Percentiles rank a stretch among this genome's conserved stretches.
Evolutionary conservation across 2,888 invertebrate species (phyloP).

Genomic region (Drosophila limbata): DNA sequence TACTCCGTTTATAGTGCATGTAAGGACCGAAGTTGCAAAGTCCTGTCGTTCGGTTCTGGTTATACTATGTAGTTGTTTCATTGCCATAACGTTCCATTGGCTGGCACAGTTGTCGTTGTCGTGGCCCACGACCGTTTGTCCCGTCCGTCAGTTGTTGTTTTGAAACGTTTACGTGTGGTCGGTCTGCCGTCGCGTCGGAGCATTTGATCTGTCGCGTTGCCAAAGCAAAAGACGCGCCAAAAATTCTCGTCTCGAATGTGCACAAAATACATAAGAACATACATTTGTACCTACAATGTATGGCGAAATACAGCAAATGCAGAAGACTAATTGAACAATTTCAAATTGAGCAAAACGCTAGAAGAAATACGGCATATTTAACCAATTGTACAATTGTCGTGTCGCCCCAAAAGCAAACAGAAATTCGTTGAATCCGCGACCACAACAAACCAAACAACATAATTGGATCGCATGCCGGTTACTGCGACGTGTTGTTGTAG

Average conservation of each 20-base stretch:
- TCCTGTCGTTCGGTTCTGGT: constrained; percentile 32
- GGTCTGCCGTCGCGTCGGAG: constrained; percentile 20
- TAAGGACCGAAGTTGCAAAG: constrained; percentile 18
- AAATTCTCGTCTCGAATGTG: constrained; percentile 38
- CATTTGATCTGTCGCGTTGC: constrained; percentile 20
- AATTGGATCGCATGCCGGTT: constrained; percentile 53
- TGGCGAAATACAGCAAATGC: constrained; percentile 21
- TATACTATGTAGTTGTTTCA: constrained; percentile 26
- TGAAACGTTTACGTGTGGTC: constrained; percentile 50
- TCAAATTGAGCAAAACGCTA: constrained; percentile 15
- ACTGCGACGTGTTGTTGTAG: constrained; percentile 19
- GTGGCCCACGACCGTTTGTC: constrained; percentile 24
- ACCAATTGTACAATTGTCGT: neutral
- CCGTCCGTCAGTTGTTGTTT: constrained; percentile 57
- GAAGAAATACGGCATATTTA: neutral
- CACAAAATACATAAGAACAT: neutral
- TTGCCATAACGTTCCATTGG: constrained; percentile 40
- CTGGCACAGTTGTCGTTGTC: constrained; percentile 21
- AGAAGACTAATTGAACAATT: constrained; percentile 22
- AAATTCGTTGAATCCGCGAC: constrained; percentile 32
- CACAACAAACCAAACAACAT: constrained; percentile 45
- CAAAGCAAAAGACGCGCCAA: constrained; percentile 58
- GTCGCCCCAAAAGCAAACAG: constrained; percentile 30
- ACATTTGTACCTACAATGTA: neutral
- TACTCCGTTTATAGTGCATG: constrained; percentile 10